phyloP scores from a whole-genome alignment of 2,888 invertebrate genomes.

The Suillia variegata region DNA sequence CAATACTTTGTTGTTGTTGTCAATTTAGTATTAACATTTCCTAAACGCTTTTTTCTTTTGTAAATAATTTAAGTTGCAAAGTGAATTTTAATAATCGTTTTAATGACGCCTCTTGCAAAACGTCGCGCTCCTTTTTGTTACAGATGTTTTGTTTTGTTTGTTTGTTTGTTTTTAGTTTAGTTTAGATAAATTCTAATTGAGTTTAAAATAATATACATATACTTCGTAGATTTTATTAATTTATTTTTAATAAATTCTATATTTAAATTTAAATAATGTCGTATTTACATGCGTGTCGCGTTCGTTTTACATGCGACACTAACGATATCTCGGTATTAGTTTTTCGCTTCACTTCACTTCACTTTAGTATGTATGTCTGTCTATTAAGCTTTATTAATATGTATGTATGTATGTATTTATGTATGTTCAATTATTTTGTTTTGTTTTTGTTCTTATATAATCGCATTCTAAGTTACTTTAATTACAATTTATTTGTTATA shows the following conservation, averaged over 20 bases:
- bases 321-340: constrained; percentile 11
- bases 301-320: constrained; percentile 9
- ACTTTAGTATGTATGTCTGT: too few species aligned
- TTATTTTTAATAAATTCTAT: neutral
- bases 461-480: constrained; percentile 31
- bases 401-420: constrained; percentile 10
- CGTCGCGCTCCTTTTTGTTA: too few species aligned
- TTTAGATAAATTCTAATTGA: neutral
- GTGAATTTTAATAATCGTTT: neutral
- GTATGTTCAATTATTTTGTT: constrained; percentile 8
- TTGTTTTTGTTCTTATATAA: constrained; percentile 40
- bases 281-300: neutral
- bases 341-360: too few species aligned
- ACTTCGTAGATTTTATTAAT: too few species aligned
- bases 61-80: neutral
- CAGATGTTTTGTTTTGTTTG: constrained; percentile 27
- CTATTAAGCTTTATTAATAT: too few species aligned
- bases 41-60: constrained; percentile 19
- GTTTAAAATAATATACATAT: neutral
- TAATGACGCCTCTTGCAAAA: too few species aligned
- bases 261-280: neutral
- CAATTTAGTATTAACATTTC: neutral
- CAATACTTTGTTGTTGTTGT: neutral
- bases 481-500: constrained; percentile 18
- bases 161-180: constrained; percentile 13